Conservation (phyloP, 1,140 invertebrate genomes). For the Drosophila quadrilineata region DNA sequence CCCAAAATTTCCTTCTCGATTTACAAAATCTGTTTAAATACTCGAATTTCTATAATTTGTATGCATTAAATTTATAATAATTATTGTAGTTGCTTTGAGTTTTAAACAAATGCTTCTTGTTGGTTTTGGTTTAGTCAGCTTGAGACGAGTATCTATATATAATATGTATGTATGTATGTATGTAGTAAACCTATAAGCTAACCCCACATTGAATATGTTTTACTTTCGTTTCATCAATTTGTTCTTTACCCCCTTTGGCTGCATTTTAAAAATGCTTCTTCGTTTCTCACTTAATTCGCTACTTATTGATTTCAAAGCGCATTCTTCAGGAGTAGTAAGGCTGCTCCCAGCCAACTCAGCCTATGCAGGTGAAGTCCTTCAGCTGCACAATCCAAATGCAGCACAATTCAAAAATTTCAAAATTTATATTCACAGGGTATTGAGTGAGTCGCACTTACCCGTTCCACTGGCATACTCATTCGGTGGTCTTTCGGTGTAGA, state of each 20-base stretch:
- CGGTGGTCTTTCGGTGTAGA: conserved; percentile 80
- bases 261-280: conserved; percentile 66
- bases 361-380: no score
- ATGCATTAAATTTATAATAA: conserved; percentile 8
- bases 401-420: no score
- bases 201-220: no score
- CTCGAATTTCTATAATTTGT: no score
- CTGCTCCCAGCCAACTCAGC: conserved; percentile 39
- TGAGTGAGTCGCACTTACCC: conserved; percentile 47
- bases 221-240: no score
- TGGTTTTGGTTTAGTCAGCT: conserved; percentile 29
- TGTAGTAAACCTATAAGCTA: conserved; percentile 36
- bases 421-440: no score
- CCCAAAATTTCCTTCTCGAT: conserved; percentile 6
- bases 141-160: no score
- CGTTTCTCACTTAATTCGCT: conserved; percentile 25
- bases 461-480: conserved; percentile 66
- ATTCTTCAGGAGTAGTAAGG: conserved; percentile 21
- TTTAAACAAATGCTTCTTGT: conserved; percentile 44
- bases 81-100: conserved; percentile 25
- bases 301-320: conserved; percentile 68
- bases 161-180: no score
- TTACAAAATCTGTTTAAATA: conserved; percentile 37
- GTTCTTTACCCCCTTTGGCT: conserved; percentile 70
- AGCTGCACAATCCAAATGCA: conserved; percentile 30